Conservation (phyloP, 2,797 vertebrate genomes). For the Dipus sagitta region DNA sequence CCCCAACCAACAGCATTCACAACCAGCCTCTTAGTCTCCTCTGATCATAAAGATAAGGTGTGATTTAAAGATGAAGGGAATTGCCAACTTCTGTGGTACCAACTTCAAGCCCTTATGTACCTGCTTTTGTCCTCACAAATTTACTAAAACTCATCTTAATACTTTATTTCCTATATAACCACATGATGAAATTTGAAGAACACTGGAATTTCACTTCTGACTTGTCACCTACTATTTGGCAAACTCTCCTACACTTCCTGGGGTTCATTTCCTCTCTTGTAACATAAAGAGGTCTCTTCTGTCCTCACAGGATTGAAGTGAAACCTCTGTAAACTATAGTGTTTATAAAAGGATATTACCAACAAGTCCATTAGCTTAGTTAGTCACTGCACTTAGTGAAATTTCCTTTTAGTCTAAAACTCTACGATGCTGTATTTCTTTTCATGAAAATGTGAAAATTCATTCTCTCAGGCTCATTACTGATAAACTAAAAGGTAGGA, state of each 20-base stretch:
- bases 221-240: background rate
- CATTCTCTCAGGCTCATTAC: background rate
- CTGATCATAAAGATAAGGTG: background rate
- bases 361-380: slow-evolving; percentile 22
- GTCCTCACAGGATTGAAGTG: background rate
- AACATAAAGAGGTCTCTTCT: background rate
- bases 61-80: background rate
- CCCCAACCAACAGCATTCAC: too few relatives aligned
- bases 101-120: background rate
- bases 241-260: background rate
- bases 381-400: background rate
- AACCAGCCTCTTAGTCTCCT: background rate
- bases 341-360: background rate
- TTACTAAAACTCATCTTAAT: background rate
- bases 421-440: background rate
- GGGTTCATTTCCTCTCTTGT: background rate
- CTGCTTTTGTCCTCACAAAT: background rate
- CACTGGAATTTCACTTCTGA: background rate
- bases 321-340: background rate
- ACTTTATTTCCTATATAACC: background rate
- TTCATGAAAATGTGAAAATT: background rate
- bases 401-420: slow-evolving; percentile 51
- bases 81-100: background rate
- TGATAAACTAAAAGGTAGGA: background rate
- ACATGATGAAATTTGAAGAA: slow-evolving; percentile 22